Evolutionary conservation across 64 coral and sea anemone species (phyloP).

Genomic region (Exaiptasia diaphana): DNA sequence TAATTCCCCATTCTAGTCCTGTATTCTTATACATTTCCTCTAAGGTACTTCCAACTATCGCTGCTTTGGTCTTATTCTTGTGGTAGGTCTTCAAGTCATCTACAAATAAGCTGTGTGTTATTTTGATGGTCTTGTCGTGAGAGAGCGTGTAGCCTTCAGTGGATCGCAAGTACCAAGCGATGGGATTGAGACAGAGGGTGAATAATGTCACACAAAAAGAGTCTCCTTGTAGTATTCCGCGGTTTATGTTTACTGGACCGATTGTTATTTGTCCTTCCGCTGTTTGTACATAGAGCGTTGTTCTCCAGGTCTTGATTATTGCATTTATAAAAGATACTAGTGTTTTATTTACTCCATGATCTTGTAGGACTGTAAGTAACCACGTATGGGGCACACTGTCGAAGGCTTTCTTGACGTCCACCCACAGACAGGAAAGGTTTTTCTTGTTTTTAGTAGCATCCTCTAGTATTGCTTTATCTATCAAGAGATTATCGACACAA

Average conservation of each 20-base stretch:
- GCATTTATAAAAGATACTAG: not conserved
- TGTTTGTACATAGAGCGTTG: not conserved
- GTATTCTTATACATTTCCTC: not conserved
- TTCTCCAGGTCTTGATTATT: not conserved
- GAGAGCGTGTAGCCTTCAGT: slow-evolving; percentile 12
- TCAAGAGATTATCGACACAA: not conserved
- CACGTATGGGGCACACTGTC: not conserved
- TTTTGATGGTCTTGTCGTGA: not conserved
- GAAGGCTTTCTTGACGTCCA: not conserved
- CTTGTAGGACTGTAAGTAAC: not conserved
- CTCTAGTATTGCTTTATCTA: slow-evolving; percentile 7
- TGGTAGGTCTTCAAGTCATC: not conserved
- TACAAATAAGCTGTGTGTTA: not conserved
- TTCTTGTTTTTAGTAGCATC: not conserved
- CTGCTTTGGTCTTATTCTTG: not conserved
- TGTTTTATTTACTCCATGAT: not conserved
- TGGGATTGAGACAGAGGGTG: not conserved
- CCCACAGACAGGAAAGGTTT: not conserved
- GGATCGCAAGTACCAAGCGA: slow-evolving; percentile 6
- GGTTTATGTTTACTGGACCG: not conserved
- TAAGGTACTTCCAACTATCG: not conserved
- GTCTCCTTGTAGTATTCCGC: not conserved
- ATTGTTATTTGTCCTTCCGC: not conserved
- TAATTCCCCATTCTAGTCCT: not conserved
- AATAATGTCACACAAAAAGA: not conserved